Evolutionary conservation across 2,888 invertebrate species (phyloP).

Genomic region (Lottia scabra): DNA sequence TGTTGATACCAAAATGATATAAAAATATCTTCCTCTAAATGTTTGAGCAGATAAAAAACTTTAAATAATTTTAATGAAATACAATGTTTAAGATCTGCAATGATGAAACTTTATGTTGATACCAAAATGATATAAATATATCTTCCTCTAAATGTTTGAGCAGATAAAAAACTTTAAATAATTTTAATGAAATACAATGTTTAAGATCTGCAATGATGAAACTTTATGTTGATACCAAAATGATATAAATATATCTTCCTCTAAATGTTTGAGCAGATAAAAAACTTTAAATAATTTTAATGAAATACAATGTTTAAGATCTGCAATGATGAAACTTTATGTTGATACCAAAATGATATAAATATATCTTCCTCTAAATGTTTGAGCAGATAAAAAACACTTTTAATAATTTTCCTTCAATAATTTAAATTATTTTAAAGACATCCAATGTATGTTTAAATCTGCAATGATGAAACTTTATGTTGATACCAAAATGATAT

Average conservation of each 20-base stretch:
- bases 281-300: background rate
- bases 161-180: too few species aligned
- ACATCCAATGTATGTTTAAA: background rate
- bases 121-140: too few species aligned
- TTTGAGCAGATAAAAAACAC: background rate
- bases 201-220: background rate
- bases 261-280: background rate
- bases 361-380: conserved; percentile 2
- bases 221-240: too few species aligned
- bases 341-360: background rate
- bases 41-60: background rate
- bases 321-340: conserved; percentile 1
- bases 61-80: too few species aligned
- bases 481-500: too few species aligned
- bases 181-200: too few species aligned
- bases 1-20: background rate
- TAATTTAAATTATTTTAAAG: too few species aligned
- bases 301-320: background rate
- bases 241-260: background rate
- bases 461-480: background rate
- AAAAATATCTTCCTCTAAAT: background rate
- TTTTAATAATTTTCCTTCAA: too few species aligned
- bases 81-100: background rate
- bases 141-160: too few species aligned
- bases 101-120: background rate